Conservation (phyloP, 2,888 invertebrate species). For the Orchesella flavescens region DNA sequence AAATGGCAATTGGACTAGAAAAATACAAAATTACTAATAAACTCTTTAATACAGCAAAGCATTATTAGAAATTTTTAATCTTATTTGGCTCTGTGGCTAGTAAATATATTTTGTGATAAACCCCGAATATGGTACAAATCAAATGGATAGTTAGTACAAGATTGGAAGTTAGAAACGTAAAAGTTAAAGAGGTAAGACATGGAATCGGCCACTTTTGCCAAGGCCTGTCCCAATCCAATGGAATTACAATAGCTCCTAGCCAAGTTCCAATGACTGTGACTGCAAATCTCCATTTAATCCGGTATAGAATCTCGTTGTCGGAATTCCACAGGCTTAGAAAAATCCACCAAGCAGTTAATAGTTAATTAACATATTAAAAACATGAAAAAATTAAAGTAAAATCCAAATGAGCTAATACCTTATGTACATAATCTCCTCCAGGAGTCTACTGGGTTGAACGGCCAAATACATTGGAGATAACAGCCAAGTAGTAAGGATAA, state of each 20-base stretch:
- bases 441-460: slow-evolving; percentile 64
- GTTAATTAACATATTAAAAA: no score
- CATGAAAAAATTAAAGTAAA: no score
- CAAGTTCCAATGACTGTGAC: slow-evolving; percentile 85
- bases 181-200: slow-evolving; percentile 63
- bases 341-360: not conserved
- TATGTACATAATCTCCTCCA: slow-evolving; percentile 67
- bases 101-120: slow-evolving; percentile 39
- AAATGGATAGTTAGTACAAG: slow-evolving; percentile 61
- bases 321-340: slow-evolving; percentile 64
- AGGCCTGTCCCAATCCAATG: slow-evolving; percentile 91
- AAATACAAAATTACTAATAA: no score
- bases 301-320: slow-evolving; percentile 57
- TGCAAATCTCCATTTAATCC: slow-evolving; percentile 69
- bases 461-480: slow-evolving; percentile 67
- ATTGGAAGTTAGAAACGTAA: slow-evolving; percentile 56
- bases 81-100: slow-evolving; percentile 51
- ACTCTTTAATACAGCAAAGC: no score
- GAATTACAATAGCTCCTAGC: slow-evolving; percentile 89
- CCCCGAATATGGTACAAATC: slow-evolving; percentile 33
- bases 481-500: slow-evolving; percentile 65
- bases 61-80: slow-evolving; percentile 57
- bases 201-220: slow-evolving; percentile 77
- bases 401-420: slow-evolving; percentile 66
- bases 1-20: slow-evolving; percentile 23